Conservation (phyloP, 2,888 invertebrate genomes). For the Thymelicus sylvestris region DNA sequence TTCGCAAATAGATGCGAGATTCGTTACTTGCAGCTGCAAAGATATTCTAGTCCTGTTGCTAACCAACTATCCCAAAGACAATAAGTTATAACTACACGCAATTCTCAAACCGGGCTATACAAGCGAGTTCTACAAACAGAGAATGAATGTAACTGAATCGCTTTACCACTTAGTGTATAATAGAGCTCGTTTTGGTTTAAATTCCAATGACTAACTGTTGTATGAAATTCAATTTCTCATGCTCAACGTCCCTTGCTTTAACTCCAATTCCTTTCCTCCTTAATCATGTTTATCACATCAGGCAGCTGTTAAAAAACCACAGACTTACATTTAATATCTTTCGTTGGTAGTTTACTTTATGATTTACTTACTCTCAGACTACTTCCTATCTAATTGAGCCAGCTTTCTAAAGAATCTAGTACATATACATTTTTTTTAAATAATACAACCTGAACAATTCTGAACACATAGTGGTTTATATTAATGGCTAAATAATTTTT, state of each 20-base stretch:
- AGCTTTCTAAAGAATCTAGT: background rate
- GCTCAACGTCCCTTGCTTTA: conserved; percentile 23
- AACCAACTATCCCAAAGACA: conserved; percentile 25
- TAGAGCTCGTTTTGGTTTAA: conserved; percentile 15
- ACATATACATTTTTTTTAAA: background rate
- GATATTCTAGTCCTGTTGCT: conserved; percentile 40
- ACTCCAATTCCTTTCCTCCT: conserved; percentile 26
- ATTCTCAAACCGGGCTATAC: conserved; percentile 26
- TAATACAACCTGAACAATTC: background rate
- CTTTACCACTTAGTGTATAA: conserved; percentile 29
- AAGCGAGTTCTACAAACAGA: conserved; percentile 25
- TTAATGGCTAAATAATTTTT: too few relatives aligned
- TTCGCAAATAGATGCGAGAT: conserved; percentile 72
- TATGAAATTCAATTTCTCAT: conserved; percentile 35
- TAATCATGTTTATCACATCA: conserved; percentile 18
- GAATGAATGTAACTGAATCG: conserved; percentile 33
- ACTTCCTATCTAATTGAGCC: background rate
- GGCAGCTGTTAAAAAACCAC: conserved; percentile 28
- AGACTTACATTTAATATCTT: conserved; percentile 18
- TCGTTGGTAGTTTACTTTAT: background rate
- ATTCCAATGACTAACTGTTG: conserved; percentile 30
- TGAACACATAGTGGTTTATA: background rate
- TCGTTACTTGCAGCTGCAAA: conserved; percentile 44
- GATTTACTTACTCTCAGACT: background rate
- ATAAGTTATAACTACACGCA: conserved; percentile 20